phyloP scores from a whole-genome alignment of 53 echinoderm and acorn worm species.

The Holothuria leucospilota region DNA sequence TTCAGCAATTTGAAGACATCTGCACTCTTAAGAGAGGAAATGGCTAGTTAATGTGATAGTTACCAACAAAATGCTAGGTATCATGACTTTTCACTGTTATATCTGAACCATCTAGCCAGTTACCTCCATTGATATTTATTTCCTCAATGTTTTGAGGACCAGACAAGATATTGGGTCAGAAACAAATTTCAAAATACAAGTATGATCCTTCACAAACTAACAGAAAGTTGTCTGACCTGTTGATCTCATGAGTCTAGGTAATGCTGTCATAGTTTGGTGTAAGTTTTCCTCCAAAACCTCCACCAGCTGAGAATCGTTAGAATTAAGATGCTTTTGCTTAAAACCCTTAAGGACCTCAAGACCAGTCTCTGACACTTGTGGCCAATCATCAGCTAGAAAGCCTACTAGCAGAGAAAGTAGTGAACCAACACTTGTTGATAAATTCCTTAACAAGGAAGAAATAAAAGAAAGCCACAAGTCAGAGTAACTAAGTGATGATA shows the following conservation, averaged over 20 bases:
- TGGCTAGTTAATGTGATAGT: too few species aligned
- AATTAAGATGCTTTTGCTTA: slow-evolving; percentile 57
- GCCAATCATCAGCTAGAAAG: slow-evolving; percentile 76
- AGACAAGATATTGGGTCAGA: too few species aligned
- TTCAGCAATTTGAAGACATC: too few species aligned
- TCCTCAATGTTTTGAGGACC: too few species aligned
- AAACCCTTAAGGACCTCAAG: slow-evolving; percentile 61
- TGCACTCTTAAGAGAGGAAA: too few species aligned
- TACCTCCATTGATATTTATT: too few species aligned
- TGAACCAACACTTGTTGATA: slow-evolving; percentile 70
- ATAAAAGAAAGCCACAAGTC: too few species aligned
- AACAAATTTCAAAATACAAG: too few species aligned
- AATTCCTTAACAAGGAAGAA: slow-evolving; percentile 38
- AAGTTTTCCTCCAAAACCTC: slow-evolving; percentile 93
- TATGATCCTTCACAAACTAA: background rate
- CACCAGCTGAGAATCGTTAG: slow-evolving; percentile 66
- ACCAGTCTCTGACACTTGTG: slow-evolving; percentile 68
- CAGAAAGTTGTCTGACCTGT: slow-evolving; percentile 59
- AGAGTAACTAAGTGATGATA: too few species aligned
- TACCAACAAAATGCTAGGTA: too few species aligned
- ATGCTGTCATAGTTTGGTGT: slow-evolving; percentile 74
- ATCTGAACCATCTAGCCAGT: too few species aligned
- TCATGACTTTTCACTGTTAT: too few species aligned
- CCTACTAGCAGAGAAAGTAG: slow-evolving; percentile 84
- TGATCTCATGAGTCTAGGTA: slow-evolving; percentile 87